Percentiles rank a stretch among this genome's conserved stretches.
These are phyloP conservation scores for Ochlodes sylvanus DNA, from an alignment of 2,888 invertebrate genomes.

Conservation along the genomic window DNA sequence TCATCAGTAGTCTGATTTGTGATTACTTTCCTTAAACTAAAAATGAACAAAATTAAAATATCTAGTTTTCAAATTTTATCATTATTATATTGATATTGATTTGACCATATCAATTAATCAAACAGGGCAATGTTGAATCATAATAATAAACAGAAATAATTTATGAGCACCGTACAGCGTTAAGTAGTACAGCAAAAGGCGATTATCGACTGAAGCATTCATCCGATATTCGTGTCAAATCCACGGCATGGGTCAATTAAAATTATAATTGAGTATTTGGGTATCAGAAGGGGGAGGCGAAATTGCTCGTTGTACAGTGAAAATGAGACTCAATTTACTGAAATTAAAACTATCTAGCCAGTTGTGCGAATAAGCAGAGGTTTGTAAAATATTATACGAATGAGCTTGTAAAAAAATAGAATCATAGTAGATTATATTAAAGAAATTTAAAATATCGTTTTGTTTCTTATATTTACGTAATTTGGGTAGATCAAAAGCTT, in stretches of 20 bases:
- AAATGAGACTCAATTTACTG: constrained; percentile 46
- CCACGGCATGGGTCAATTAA: constrained; percentile 72
- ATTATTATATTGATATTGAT: too few species aligned
- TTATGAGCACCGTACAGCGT: constrained; percentile 11
- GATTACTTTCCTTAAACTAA: too few species aligned
- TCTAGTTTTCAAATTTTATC: too few species aligned
- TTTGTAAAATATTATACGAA: background rate
- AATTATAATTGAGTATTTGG: constrained; percentile 75
- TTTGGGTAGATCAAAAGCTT: too few species aligned
- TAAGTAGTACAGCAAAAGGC: constrained; percentile 41
- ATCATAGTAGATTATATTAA: too few species aligned
- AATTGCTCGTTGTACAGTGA: constrained; percentile 46
- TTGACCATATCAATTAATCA: background rate
- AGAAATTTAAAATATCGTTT: too few species aligned
- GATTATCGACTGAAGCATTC: constrained; percentile 49
- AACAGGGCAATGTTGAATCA: background rate
- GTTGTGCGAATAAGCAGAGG: constrained; percentile 18
- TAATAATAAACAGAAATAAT: background rate
- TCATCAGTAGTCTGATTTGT: too few species aligned
- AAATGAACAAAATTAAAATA: too few species aligned
- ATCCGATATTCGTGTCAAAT: constrained; percentile 65
- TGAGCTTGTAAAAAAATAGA: background rate
- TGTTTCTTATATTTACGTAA: too few species aligned
- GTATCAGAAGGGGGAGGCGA: constrained; percentile 43
- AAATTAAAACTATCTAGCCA: constrained; percentile 43